Conservation (phyloP, 2,888 invertebrate genomes). For the Protodeltote pygarga region DNA sequence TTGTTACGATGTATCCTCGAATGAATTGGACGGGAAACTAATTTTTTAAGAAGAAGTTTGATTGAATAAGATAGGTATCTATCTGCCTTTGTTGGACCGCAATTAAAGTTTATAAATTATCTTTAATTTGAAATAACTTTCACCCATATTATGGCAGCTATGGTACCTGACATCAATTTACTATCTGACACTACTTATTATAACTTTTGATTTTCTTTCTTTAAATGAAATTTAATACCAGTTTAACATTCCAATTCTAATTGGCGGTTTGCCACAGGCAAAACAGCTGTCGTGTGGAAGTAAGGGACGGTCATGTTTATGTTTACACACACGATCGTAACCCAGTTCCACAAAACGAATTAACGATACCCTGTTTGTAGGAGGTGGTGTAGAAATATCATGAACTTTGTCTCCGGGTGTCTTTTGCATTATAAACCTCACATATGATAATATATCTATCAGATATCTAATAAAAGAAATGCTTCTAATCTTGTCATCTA, state of each 20-base stretch:
- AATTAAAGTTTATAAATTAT: no score
- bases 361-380: slow-evolving; percentile 22
- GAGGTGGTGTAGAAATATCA: slow-evolving; percentile 11
- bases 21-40: slow-evolving; percentile 1
- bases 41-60: no score
- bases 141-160: no score
- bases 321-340: slow-evolving; percentile 69
- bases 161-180: no score
- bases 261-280: slow-evolving; percentile 59
- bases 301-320: slow-evolving; percentile 64
- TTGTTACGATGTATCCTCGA: slow-evolving; percentile 5
- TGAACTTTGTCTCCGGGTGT: slow-evolving; percentile 4
- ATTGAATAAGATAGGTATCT: no score
- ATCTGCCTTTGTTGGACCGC: neutral
- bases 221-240: slow-evolving; percentile 22
- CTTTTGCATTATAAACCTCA: neutral
- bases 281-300: slow-evolving; percentile 67
- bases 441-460: neutral
- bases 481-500: no score
- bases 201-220: neutral
- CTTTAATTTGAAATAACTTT: no score
- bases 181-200: no score
- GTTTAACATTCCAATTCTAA: slow-evolving; percentile 35
- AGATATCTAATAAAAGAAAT: neutral
- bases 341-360: slow-evolving; percentile 61